Conservation (phyloP, 2,113 vertebrate species). For the Aegithalos caudatus region DNA sequence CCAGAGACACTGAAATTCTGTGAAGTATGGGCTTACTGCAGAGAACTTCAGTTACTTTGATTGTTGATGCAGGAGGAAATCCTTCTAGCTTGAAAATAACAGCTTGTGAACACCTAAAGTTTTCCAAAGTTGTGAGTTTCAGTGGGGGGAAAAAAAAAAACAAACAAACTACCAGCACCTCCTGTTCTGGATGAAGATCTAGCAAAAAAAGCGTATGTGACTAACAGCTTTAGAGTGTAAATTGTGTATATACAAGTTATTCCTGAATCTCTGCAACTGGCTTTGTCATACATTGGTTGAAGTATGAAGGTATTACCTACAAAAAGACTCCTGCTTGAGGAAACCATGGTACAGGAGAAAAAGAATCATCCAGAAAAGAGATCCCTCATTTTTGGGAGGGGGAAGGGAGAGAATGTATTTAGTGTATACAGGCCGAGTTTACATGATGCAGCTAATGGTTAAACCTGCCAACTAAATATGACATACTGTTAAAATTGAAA, state of each 20-base stretch:
- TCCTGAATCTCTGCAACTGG: constrained; percentile 46
- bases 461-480: constrained; percentile 73
- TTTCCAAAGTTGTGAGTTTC: constrained; percentile 36
- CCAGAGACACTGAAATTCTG: background rate
- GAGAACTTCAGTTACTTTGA: background rate
- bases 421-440: constrained; percentile 65
- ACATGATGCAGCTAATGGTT: constrained; percentile 74
- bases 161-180: background rate
- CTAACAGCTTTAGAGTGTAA: constrained; percentile 42
- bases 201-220: constrained; percentile 37
- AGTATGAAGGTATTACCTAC: constrained; percentile 21
- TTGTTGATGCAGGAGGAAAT: background rate
- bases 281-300: constrained; percentile 23
- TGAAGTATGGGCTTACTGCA: constrained; percentile 5
- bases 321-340: constrained; percentile 43
- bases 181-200: constrained; percentile 48
- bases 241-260: constrained; percentile 20
- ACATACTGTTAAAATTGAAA: constrained; percentile 72
- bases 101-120: background rate
- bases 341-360: constrained; percentile 54
- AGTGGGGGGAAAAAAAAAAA: background rate
- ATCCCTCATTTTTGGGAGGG: constrained; percentile 72
- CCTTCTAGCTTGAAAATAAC: constrained; percentile 33
- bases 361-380: constrained; percentile 46
- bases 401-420: constrained; percentile 64